Evolutionary conservation across 2,888 invertebrate species (phyloP).

Genomic region (Frankliniella fusca): DNA sequence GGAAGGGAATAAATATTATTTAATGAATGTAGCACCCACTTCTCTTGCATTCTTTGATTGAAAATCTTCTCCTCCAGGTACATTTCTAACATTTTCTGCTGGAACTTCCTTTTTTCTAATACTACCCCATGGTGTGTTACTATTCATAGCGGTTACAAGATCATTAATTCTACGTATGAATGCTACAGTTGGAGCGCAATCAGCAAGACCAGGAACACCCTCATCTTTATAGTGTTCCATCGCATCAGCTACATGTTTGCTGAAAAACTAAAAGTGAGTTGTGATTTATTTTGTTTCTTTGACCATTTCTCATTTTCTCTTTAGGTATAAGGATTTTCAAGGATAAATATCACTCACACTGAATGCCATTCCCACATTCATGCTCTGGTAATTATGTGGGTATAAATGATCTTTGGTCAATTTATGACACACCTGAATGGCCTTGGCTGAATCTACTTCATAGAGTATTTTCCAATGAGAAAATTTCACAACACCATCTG

Average conservation of each 20-base stretch:
- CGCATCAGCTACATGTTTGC: not conserved
- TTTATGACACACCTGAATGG: not conserved
- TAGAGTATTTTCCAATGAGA: not conserved
- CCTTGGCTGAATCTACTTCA: not conserved
- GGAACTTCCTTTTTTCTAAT: not conserved
- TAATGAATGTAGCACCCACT: too few relatives aligned
- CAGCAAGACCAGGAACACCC: not conserved
- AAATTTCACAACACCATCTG: not conserved
- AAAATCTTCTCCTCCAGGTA: not conserved
- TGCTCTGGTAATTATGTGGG: not conserved
- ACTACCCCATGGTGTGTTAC: not conserved
- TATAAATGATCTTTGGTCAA: not conserved
- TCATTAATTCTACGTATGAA: not conserved
- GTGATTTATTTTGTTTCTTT: not conserved
- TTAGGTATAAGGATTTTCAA: not conserved
- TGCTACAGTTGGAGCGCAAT: not conserved
- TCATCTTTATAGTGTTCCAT: not conserved
- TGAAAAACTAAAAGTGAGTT: not conserved
- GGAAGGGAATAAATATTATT: not conserved
- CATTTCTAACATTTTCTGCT: too few relatives aligned
- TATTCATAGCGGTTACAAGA: not conserved
- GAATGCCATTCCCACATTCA: not conserved
- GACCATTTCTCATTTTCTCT: too few relatives aligned
- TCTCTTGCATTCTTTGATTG: not conserved
- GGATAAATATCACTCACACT: not conserved